phyloP scores from a whole-genome alignment of 2,113 vertebrate genomes.

The Hyla sarda region DNA sequence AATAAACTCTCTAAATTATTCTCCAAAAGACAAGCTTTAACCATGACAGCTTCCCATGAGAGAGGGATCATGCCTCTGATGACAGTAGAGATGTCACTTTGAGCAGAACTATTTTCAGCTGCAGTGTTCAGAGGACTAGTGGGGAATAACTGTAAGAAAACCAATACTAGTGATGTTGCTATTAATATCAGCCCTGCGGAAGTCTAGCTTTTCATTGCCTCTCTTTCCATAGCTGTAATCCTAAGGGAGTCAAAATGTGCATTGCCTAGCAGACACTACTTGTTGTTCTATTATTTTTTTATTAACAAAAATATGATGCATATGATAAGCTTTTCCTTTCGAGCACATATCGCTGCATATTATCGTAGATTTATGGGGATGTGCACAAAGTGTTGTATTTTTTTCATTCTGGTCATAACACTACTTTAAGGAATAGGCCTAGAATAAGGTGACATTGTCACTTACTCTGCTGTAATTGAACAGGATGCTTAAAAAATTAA shows the following conservation, averaged over 20 bases:
- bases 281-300: too few relatives aligned
- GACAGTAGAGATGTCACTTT: constrained; percentile 52
- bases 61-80: constrained; percentile 51
- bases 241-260: neutral
- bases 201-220: constrained; percentile 33
- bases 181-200: constrained; percentile 54
- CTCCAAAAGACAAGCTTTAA: constrained; percentile 44
- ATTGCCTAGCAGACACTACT: neutral
- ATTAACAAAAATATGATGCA: neutral
- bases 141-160: constrained; percentile 56
- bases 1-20: constrained; percentile 56
- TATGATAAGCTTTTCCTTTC: too few relatives aligned
- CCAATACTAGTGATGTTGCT: constrained; percentile 42
- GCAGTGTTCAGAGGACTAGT: constrained; percentile 46
- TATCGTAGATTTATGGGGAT: too few relatives aligned
- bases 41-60: constrained; percentile 48
- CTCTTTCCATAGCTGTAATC: neutral
- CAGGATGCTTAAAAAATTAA: too few relatives aligned
- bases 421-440: too few relatives aligned
- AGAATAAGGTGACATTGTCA: too few relatives aligned
- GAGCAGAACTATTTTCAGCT: constrained; percentile 53
- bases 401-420: too few relatives aligned
- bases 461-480: too few relatives aligned
- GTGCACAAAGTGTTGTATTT: too few relatives aligned
- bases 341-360: too few relatives aligned